These are phyloP conservation scores for Aphelenchoides besseyi DNA, from an alignment of 1,140 invertebrate species.

Conservation along the genomic window DNA sequence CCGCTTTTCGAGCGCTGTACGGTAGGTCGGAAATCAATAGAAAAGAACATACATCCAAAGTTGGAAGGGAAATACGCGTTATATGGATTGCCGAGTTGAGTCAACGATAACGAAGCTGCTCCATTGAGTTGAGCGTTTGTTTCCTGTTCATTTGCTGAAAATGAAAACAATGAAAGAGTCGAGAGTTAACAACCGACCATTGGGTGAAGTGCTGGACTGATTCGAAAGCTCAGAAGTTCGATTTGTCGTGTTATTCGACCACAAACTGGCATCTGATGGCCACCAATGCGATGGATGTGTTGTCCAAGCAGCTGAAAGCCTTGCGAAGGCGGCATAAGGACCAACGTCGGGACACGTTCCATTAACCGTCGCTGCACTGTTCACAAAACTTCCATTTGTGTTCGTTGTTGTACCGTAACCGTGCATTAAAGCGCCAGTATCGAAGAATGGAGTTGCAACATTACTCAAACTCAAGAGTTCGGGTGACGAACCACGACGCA, in stretches of 20 bases:
- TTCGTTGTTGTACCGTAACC: neutral
- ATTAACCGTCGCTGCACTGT: neutral
- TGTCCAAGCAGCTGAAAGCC: neutral
- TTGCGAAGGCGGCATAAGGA: neutral
- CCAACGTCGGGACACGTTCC: neutral
- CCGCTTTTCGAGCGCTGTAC: no score
- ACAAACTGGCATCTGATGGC: neutral
- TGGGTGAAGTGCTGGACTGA: neutral
- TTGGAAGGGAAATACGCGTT: neutral
- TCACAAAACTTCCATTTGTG: neutral
- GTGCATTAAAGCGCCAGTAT: neutral
- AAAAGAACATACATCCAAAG: neutral
- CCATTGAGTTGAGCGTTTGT: neutral
- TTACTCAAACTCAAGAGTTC: neutral
- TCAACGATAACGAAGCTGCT: neutral
- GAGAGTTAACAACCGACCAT: neutral
- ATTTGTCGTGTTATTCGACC: neutral
- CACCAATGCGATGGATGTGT: neutral
- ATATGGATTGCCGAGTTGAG: neutral
- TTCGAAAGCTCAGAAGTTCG: neutral
- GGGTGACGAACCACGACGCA: neutral
- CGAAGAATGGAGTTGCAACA: neutral
- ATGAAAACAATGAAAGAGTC: neutral
- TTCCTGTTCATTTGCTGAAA: neutral
- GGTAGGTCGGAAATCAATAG: no score